phyloP scores from a whole-genome alignment of 2,888 invertebrate species.

The Macrosiphum euphorbiae region DNA sequence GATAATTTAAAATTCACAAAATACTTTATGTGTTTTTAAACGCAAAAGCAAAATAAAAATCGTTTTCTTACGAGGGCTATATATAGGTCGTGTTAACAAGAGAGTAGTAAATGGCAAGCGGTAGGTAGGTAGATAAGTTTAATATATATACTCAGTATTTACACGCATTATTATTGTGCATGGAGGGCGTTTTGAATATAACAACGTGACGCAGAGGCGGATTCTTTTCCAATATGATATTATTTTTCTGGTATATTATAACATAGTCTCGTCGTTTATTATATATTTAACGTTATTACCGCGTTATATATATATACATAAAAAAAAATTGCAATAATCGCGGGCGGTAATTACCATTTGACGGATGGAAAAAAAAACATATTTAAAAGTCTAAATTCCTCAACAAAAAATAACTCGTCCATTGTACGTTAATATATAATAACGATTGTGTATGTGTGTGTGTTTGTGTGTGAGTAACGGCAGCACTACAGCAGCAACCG shows the following conservation, averaged over 20 bases:
- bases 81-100: neutral
- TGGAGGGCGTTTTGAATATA: conserved; percentile 37
- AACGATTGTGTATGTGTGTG: neutral
- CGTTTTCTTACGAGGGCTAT: neutral
- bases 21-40: neutral
- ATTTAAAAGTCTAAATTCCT: conserved; percentile 46
- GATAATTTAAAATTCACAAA: neutral
- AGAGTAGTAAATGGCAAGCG: neutral
- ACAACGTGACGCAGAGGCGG: conserved; percentile 55
- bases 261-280: conserved; percentile 7
- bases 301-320: neutral
- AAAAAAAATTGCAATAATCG: conserved; percentile 13
- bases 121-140: neutral
- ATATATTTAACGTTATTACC: neutral
- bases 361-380: neutral
- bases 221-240: conserved; percentile 40
- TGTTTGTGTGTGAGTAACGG: neutral
- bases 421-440: conserved; percentile 11
- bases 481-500: conserved; percentile 18
- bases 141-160: conserved; percentile 13
- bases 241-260: conserved; percentile 28
- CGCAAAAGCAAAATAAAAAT: neutral
- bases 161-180: conserved; percentile 31
- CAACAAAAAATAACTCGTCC: neutral
- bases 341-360: conserved; percentile 37